Base-by-base conservation (phyloP, 1,140 invertebrate genomes). In the Anastrepha obliqua region DNA sequence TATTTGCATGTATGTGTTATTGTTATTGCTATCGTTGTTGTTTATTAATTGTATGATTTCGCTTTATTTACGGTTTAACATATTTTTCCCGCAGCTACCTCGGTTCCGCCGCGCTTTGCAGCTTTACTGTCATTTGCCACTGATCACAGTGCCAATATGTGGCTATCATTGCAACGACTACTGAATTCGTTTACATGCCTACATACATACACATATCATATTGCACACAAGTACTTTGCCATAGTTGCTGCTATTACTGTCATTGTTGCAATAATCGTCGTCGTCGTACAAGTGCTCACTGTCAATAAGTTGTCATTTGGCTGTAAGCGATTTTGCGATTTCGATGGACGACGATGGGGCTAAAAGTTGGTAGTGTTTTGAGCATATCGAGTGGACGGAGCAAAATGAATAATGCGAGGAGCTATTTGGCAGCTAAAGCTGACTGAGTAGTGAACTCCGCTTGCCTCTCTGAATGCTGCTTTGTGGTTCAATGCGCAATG, bases 271-370 rank as follows among this genome's bases (percentile, higher is more conserved):
- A 86, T 86, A 86, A 81, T 86, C 85, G 29, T 86, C n/a, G 85
- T 62, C 59, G 85, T 86, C 85, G 39, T 42, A 86, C 85, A 86
- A 86, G 85, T 86, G 85, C 85, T 62, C 85, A 86, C 59, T 86
- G 85, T 60, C 85, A 86, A 86, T 86, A 86, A 86, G 85, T 62
- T 86, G 85, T 86, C 85, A 86, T 86, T 86, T 86, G 58, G 51
- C 55, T 62, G 58, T 44, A 86, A 86, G 85, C 74, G 47, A 51
- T 81, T 81, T 81, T 42, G 74, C 74, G 51, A 81, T 47, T 55
- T 42, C 47, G 47, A 42, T 55, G 74, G 2, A 81, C 47, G 42
- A 55, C 55, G 74, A 20, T 13, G 15, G n/a, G 17, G 44, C n/a
- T 17, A 55, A 8, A 3, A 81, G 17, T 29, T 55, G 3, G 44